phyloP scores from a whole-genome alignment of 2,113 vertebrate genomes.

The Suncus etruscus region DNA sequence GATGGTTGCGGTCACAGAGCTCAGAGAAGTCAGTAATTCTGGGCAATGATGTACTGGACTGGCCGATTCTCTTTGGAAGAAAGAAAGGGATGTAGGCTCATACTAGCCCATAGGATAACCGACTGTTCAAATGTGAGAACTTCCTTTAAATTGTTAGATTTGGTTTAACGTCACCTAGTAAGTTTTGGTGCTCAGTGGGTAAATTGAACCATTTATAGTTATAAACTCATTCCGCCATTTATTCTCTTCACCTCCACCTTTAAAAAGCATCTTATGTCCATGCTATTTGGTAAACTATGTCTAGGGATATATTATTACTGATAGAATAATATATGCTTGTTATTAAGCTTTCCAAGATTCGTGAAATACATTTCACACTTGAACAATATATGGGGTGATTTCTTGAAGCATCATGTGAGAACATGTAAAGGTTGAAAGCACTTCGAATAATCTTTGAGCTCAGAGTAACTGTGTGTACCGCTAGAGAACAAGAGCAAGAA shows the following conservation, averaged over 20 bases:
- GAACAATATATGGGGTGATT: neutral
- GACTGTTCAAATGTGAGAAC: slow-evolving; percentile 11
- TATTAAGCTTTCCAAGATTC: slow-evolving; percentile 4
- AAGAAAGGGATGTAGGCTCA: neutral
- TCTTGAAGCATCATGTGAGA: neutral
- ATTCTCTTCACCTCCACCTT: no score
- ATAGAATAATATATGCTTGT: slow-evolving; percentile 21
- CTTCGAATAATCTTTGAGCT: neutral
- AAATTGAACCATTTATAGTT: neutral
- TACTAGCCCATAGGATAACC: no score
- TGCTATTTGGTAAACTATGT: neutral
- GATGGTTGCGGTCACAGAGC: slow-evolving; percentile 34
- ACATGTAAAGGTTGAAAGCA: neutral
- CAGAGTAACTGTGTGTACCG: neutral
- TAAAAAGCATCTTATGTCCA: neutral
- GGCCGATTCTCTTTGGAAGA: neutral
- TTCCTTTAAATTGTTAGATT: neutral
- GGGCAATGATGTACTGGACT: neutral
- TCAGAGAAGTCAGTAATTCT: slow-evolving; percentile 2
- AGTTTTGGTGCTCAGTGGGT: slow-evolving; percentile 20
- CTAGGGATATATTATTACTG: slow-evolving; percentile 6
- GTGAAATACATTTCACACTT: slow-evolving; percentile 9
- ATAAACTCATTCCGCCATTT: neutral
- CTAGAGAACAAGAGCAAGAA: neutral
- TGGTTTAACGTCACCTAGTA: slow-evolving; percentile 20